Evolutionary conservation across 2,888 invertebrate genomes (phyloP).

Genomic region (Stenolophus ochropezus): DNA sequence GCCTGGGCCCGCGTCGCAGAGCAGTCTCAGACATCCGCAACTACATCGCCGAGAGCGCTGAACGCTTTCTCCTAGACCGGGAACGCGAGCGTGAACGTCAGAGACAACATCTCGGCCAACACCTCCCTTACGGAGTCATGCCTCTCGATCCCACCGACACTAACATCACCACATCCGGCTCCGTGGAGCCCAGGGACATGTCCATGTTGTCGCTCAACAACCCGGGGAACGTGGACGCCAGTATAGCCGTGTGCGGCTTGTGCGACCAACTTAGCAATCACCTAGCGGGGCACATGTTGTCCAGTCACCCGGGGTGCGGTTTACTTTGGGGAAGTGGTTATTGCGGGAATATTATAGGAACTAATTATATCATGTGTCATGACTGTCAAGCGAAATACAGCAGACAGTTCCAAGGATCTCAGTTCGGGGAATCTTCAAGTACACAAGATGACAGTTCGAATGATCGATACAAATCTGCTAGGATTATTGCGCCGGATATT

Average conservation of each 20-base stretch:
- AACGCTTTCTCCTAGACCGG: conserved; percentile 65
- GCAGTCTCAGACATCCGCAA: conserved; percentile 69
- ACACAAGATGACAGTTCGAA: conserved; percentile 34
- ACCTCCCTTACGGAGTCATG: conserved; percentile 67
- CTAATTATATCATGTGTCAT: conserved; percentile 71
- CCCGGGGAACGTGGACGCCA: conserved; percentile 42
- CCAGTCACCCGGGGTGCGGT: conserved; percentile 77
- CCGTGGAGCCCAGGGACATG: conserved; percentile 16
- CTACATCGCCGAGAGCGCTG: conserved; percentile 66
- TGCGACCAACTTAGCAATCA: conserved; percentile 72
- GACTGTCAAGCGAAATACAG: conserved; percentile 74
- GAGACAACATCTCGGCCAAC: conserved; percentile 73
- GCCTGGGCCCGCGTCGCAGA: conserved; percentile 65
- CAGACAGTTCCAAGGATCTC: conserved; percentile 54
- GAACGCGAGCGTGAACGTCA: conserved; percentile 68
- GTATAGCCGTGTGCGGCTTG: conserved; percentile 70
- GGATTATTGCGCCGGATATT: conserved; percentile 70
- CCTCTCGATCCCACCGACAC: background rate
- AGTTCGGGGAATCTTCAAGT: conserved; percentile 40
- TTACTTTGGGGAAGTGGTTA: conserved; percentile 72
- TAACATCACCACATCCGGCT: background rate
- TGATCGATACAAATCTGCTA: conserved; percentile 59
- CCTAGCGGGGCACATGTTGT: conserved; percentile 73
- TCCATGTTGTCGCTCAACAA: conserved; percentile 49
- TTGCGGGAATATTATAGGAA: conserved; percentile 73